Evolutionary conservation across 2,113 vertebrate species (phyloP), one percentile per base, ranked within the genome.

Genomic region (Poecile atricapillus): DNA sequence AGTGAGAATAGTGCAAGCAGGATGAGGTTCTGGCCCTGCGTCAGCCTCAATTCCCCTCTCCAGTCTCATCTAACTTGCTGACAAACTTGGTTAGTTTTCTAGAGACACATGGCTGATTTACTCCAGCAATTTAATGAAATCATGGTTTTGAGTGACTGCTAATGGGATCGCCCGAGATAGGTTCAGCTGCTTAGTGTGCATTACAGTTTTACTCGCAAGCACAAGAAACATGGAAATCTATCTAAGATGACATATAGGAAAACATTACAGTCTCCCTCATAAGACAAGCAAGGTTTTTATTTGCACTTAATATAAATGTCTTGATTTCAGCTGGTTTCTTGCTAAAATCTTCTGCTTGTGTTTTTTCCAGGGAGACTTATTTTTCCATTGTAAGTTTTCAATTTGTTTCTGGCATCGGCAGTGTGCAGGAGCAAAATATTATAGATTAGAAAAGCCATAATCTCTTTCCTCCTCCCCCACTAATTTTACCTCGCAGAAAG

Each of bases 331-430:
- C 31, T 84, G 47, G 18, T 92, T 82, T 90, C 62, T 84, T 56
- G n/a, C 75, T 64, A 24, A 64, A 68, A 43, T 81, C 89, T 91
- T 90, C 94, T 95, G 92, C 92, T 87, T 87, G 78, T 93, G 69
- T 86, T 81, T 95, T 9, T 92, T 92, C 63, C 90, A 90, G 13
- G 33, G 92, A 93, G 82, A 71, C 60, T 89, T 94, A 80, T 90
- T 84, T 94, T 97, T 92, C 91, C 94, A 91, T 22, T 90, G 64
- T 84, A 92, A 91, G 89, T 97, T 98, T 97, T 89, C 97, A 96
- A 23, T 97, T 96, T 97, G 86, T 96, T 96, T 93, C 90, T 83
- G 95, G 95, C 88, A 63, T 90, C 7, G 18, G 92, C 68, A 96
- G 83, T n/a, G 56, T 64, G 77, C 62, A 86, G 78, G 75, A 97